Percentiles rank a stretch among this genome's conserved stretches.
These are phyloP conservation scores for Sisyra nigra DNA, from an alignment of 2,888 invertebrate species.

Conservation along the genomic window DNA sequence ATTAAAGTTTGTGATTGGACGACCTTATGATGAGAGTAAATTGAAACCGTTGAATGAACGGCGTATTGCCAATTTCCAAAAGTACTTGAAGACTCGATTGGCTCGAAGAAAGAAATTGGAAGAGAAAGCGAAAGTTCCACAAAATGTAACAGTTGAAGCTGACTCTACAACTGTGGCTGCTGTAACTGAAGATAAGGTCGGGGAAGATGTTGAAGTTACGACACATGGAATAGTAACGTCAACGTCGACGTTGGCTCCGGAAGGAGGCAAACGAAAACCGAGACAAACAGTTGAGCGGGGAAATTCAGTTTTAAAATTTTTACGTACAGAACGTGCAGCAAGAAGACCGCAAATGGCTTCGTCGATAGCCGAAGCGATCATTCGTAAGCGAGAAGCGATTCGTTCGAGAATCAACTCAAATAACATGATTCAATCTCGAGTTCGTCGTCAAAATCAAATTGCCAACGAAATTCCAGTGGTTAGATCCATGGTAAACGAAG, in stretches of 20 bases:
- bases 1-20: conserved; percentile 7
- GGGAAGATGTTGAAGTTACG: not conserved
- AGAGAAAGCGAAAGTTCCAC: not conserved
- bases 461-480: not conserved
- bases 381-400: no score
- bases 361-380: no score
- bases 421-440: not conserved
- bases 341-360: not conserved
- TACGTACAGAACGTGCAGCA: not conserved
- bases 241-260: not conserved
- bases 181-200: not conserved
- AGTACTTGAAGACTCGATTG: conserved; percentile 14
- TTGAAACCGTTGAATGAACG: conserved; percentile 11
- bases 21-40: conserved; percentile 9
- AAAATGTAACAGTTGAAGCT: not conserved
- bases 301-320: not conserved
- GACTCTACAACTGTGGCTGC: not conserved
- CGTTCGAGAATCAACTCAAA: not conserved
- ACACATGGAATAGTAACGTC: no score
- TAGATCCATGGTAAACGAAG: not conserved
- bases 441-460: not conserved
- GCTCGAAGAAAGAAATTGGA: conserved; percentile 11
- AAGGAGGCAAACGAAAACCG: not conserved
- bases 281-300: not conserved
- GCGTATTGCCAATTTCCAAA: conserved; percentile 11